These are phyloP conservation scores for Himalopsyche kuldschensis DNA, from an alignment of 2,888 invertebrate genomes.

Conservation along the genomic window DNA sequence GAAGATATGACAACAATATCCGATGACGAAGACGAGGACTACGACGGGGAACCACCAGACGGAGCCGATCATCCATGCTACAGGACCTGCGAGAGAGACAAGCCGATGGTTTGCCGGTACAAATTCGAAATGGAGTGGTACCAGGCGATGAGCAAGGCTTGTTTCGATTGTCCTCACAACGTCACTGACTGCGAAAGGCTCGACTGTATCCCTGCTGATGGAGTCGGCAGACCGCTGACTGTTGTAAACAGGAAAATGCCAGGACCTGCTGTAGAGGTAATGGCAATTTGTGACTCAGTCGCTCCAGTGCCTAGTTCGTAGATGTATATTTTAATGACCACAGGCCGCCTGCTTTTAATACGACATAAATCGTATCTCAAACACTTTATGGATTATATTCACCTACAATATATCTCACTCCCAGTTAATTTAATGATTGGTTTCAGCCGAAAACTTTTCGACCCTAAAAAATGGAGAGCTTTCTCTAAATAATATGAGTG, in stretches of 20 bases:
- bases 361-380: too few species aligned
- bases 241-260: conserved; percentile 86
- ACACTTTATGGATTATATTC: too few species aligned
- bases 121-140: conserved; percentile 80
- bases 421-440: too few species aligned
- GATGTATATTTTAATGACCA: too few species aligned
- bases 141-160: conserved; percentile 85
- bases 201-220: conserved; percentile 85
- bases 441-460: too few species aligned
- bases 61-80: conserved; percentile 63
- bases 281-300: conserved; percentile 15
- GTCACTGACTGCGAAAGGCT: conserved; percentile 72
- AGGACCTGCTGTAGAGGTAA: conserved; percentile 81
- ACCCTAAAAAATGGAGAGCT: too few species aligned
- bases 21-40: neutral
- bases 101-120: conserved; percentile 71
- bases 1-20: neutral
- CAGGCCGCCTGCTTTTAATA: too few species aligned
- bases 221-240: conserved; percentile 72
- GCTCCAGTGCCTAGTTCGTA: too few species aligned
- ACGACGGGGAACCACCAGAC: conserved; percentile 42
- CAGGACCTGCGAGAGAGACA: conserved; percentile 64
- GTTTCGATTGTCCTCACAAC: conserved; percentile 79
- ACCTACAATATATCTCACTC: too few species aligned
- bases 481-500: too few species aligned